Evolutionary conservation across 2,113 vertebrate species (phyloP), one percentile per base, ranked within the genome.

Genomic region (Muntiacus reevesi): DNA sequence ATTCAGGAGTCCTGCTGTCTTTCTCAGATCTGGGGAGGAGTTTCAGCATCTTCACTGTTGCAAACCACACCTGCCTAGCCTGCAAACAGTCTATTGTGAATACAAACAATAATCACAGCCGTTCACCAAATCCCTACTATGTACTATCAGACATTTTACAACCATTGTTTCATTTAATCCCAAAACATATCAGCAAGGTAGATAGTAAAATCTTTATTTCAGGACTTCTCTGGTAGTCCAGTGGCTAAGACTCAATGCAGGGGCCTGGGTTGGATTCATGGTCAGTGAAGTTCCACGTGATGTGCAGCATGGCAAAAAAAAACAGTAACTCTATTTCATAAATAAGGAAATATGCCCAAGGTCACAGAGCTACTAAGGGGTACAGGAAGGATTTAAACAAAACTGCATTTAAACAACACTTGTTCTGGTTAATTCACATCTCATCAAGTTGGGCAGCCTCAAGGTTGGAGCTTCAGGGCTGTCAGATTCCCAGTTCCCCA

Each of bases 91-190:
- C 62, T 92, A 74, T 54, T 96, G 45, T 89, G 36, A 95, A 81
- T 83, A 91, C 30, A 79, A 81, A 74, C 82, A 92, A 91, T 76
- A 81, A 83, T 87, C 57, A 79, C 12, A 74, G 45, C 36, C 87
- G 45, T 47, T 88, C 79, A 88, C 7, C 40, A 76, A 59, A 15
- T 71, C 5, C 62, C 50, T 81, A 45, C 27, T 86, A 40, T 30
- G 11, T 45, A 64, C n/a, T 27, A 60, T 17, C 90, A 85, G 67
- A 15, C 43, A 64, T 55, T 52, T 97, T 71, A 88, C 13, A 89
- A 52, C 52, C n/a, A 92, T 54, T 60, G 90, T 76, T 92, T 88
- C 45, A 78, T 95, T 95, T 92, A 92, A 82, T 67, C 40, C 50
- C 50, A 21, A 86, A 64, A 64, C 36, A 47, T 40, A n/a, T 94